These are phyloP conservation scores for Platorchestia sp. DNA, from an alignment of 1,140 invertebrate genomes.

Conservation along the genomic window DNA sequence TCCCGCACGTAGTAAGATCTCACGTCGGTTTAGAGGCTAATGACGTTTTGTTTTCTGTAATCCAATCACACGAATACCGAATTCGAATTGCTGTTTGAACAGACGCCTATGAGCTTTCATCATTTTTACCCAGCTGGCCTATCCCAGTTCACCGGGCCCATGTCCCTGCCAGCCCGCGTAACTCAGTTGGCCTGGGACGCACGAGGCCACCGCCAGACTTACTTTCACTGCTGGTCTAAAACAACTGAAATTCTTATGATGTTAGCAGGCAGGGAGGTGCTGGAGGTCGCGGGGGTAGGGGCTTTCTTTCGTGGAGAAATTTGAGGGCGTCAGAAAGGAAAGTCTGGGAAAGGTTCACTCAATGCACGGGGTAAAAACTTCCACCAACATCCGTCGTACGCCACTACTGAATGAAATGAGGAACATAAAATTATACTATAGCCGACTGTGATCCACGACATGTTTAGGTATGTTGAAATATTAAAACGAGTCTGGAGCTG, in stretches of 20 bases:
- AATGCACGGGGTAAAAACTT: neutral
- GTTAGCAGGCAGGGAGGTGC: neutral
- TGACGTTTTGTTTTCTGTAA: neutral
- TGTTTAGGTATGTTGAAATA: neutral
- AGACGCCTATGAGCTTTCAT: neutral
- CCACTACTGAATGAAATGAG: neutral
- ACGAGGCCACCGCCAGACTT: neutral
- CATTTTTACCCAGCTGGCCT: neutral
- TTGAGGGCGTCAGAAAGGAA: neutral
- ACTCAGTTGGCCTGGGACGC: neutral
- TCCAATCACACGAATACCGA: neutral
- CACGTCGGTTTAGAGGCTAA: neutral
- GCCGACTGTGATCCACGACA: neutral
- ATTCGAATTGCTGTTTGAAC: neutral
- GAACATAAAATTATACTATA: neutral
- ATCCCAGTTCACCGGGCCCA: neutral
- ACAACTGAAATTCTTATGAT: neutral
- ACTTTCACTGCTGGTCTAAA: neutral
- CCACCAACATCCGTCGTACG: neutral
- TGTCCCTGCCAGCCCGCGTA: neutral
- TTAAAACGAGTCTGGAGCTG: neutral
- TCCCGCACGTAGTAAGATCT: neutral
- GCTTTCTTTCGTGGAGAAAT: neutral
- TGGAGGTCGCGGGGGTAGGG: neutral
- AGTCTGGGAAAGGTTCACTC: neutral